Evolutionary conservation across 2,113 vertebrate genomes (phyloP).

Genomic region (Ctenodactylus gundi): DNA sequence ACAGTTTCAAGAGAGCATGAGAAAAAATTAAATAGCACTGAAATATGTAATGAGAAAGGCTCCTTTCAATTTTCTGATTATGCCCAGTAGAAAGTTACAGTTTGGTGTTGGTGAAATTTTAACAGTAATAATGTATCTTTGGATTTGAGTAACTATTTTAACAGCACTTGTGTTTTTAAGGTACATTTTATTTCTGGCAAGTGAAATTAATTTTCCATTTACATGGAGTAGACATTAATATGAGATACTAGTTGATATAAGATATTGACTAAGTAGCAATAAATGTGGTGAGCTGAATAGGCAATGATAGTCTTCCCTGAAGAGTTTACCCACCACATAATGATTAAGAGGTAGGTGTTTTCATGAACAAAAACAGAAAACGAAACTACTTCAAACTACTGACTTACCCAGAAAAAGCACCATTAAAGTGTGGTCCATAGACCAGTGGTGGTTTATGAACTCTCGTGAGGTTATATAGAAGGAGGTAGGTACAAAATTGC

Average conservation of each 20-base stretch:
- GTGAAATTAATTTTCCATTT: constrained; percentile 20
- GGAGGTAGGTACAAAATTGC: background rate
- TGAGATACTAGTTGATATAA: background rate
- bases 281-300: background rate
- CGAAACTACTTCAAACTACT: background rate
- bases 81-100: background rate
- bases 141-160: background rate
- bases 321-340: background rate
- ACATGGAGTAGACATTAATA: background rate
- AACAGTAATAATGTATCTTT: background rate
- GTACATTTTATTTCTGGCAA: constrained; percentile 13
- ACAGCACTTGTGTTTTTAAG: background rate
- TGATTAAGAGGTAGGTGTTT: background rate
- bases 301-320: background rate
- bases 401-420: background rate
- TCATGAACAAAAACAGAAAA: constrained; percentile 16
- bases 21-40: background rate
- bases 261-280: background rate
- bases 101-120: background rate
- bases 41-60: constrained; percentile 7
- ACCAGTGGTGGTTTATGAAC: background rate
- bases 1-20: background rate
- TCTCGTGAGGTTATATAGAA: background rate
- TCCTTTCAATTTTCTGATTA: background rate
- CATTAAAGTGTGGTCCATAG: background rate